Evolutionary conservation across 2,888 invertebrate genomes (phyloP).

Genomic region (Melanchra persicariae): DNA sequence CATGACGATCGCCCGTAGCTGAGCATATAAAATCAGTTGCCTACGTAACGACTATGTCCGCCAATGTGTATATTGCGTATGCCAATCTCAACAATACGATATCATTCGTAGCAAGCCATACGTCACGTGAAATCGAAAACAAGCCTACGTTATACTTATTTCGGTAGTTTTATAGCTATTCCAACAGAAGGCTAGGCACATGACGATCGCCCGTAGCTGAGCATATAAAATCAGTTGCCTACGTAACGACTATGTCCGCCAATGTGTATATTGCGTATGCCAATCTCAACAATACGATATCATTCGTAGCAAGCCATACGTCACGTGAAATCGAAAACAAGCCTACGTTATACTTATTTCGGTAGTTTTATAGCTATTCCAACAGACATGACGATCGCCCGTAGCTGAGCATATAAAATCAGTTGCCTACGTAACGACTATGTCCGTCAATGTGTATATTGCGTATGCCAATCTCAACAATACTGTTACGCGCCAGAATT

Average conservation of each 20-base stretch:
- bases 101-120: constrained; percentile 7
- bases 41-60: background rate
- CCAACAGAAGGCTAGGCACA: no score
- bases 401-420: no score
- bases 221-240: background rate
- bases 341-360: background rate
- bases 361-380: no score
- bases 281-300: background rate
- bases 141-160: background rate
- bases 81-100: background rate
- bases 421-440: no score
- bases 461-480: no score
- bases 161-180: no score
- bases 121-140: constrained; percentile 8
- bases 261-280: background rate
- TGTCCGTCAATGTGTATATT: no score
- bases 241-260: background rate
- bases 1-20: no score
- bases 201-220: no score
- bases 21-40: background rate
- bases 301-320: constrained; percentile 8
- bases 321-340: constrained; percentile 5
- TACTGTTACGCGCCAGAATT: no score
- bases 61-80: background rate
- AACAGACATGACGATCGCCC: no score